A percentile compares a stretch with the other conserved stretches of the same genome.
These are phyloP conservation scores for Tangara arthus DNA, from an alignment of 2,797 vertebrate genomes.

Conservation along the genomic window DNA sequence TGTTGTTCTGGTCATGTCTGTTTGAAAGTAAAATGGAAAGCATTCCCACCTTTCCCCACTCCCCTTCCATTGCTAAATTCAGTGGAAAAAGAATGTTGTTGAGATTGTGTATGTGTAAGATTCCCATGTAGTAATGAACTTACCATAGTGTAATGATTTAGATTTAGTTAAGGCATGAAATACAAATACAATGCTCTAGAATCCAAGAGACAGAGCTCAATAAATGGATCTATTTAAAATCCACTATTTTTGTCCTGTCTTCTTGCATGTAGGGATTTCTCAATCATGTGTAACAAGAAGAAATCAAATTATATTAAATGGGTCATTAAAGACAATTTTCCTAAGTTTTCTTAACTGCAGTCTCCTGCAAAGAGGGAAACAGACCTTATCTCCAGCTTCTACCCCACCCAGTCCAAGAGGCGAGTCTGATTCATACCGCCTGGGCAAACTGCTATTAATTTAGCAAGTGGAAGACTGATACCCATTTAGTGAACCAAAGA, in stretches of 20 bases:
- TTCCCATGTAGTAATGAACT: background rate
- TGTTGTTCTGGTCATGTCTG: background rate
- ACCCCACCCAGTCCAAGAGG: background rate
- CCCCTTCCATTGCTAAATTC: background rate
- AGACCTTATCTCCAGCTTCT: background rate
- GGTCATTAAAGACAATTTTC: background rate
- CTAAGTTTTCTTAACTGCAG: background rate
- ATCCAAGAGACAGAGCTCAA: background rate
- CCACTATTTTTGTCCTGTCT: background rate
- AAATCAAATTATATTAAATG: background rate
- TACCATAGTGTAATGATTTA: background rate
- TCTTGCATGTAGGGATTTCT: constrained; percentile 4
- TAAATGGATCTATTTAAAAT: background rate
- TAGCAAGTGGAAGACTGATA: background rate
- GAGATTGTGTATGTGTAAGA: background rate
- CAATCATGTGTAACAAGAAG: background rate
- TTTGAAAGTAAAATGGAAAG: background rate
- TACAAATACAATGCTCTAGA: background rate
- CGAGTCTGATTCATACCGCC: background rate
- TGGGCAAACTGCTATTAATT: background rate
- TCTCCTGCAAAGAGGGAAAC: background rate
- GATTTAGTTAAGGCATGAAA: constrained; percentile 14
- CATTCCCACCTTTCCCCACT: background rate
- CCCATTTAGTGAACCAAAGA: constrained; percentile 17
- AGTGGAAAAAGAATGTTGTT: background rate